phyloP scores from a whole-genome alignment of 2,797 vertebrate genomes.

The Dicrostonyx torquatus region DNA sequence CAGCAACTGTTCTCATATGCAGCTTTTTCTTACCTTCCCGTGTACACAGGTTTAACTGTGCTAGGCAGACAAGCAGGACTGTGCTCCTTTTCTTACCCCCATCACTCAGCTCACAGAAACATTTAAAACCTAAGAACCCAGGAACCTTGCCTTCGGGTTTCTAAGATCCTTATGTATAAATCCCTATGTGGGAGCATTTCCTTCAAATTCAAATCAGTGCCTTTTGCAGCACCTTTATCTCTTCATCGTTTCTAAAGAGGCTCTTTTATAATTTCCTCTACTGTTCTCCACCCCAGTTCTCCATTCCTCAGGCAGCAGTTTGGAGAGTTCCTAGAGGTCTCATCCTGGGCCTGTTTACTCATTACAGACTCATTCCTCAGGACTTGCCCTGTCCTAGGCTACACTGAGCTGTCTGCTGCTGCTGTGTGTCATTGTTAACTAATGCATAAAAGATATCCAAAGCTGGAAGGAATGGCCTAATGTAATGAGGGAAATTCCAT shows the following conservation, averaged over 20 bases:
- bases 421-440: not conserved
- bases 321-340: not conserved
- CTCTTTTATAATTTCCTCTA: not conserved
- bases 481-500: not conserved
- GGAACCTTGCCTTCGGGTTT: not conserved
- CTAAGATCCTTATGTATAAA: not conserved
- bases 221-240: not conserved
- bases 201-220: not conserved
- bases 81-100: not conserved
- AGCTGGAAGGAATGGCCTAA: not conserved
- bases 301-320: not conserved
- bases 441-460: not conserved
- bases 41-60: not conserved
- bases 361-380: not conserved
- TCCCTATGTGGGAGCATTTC: not conserved
- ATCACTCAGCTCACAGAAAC: not conserved
- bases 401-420: not conserved
- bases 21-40: not conserved
- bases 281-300: not conserved
- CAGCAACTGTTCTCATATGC: not conserved
- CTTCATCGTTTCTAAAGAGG: not conserved
- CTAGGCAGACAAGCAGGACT: not conserved
- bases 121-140: not conserved
- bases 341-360: not conserved
- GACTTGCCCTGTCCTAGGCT: not conserved